Base-by-base conservation (phyloP, 2,888 invertebrate species). In the Lasioglossum figueresi region DNA sequence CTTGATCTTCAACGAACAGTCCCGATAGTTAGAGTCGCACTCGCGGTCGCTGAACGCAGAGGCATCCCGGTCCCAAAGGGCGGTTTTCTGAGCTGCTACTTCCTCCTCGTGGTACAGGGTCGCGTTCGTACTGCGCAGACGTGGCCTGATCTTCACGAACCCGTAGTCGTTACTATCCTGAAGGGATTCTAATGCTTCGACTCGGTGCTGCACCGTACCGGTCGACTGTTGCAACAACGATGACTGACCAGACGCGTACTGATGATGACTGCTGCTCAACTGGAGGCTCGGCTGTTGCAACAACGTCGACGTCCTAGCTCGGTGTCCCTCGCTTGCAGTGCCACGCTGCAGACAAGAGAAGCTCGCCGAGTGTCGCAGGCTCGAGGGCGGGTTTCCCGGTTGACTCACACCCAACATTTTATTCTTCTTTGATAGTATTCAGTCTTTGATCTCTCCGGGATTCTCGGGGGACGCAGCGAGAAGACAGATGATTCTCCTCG, bases 341-440 rank as follows among this genome's bases (percentile, higher is more conserved):
- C 94, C 93, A 66, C 95, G 94, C 83, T 95, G 95, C 77, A 95
- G 93, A 91, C 95, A 95, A 78, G 95, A 95, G 92, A 95, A 95
- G 89, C 95, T 95, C 80, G 95, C 95, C 86, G 95, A 95, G 92
- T 95, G 95, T 87, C 95, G 92, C 88, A 95, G 92, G 89, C 95
- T 95, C 89, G 95, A 94, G 84, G 95, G 94, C 87, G 94, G 93
- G 89, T 94, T 94, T 88, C 92, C 92, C 80, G 94, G 94, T 86
- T 95, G 95, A 93, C 95, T 95, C 88, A 95, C 94, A 81, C 95
- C 95, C 93, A 95, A 92, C 95, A 95, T 95, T 88, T 91, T 82
- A 71, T 81, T 85, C 83, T 82, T 68, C 68, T 88, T 88, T 88
- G 86, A 89, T 27, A 12, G 19, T 87, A 73, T 75, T 82, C 83